Base-by-base conservation (phyloP, 2,888 invertebrate species). In the Exephanes ischioxanthus region DNA sequence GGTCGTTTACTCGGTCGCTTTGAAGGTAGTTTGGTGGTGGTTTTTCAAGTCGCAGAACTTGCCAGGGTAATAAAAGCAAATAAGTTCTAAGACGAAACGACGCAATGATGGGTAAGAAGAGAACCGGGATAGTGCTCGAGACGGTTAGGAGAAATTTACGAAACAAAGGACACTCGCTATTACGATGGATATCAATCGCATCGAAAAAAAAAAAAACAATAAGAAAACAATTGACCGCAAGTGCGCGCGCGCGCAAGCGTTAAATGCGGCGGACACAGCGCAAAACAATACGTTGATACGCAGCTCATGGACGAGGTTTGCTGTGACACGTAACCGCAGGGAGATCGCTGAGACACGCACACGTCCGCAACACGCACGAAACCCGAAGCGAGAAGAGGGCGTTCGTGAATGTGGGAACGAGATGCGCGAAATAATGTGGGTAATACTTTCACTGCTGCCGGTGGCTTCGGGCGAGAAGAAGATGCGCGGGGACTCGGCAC, bases 361-460 rank as follows among this genome's bases (percentile, higher is more conserved):
- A n/a, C 16, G 30, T 16, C 19, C 6, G 26, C 14, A 48, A 71
- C 37, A 66, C 53, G 48, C 53, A 72, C 66, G 58, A 19, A 51
- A 19, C 45, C 11, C 16, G 19, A 37, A 33, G 55, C 41, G 45
- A 48, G 75, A 22, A 14, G 53, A 14, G 22, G 22, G 51, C 30
- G 67, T 66, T 33, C 45, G 63, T 79, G 78, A 70, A 70, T 70
- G 78, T 80, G 85, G 80, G 85, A 85, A 81, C 73, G 45, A 68
- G 79, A 82, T 70, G 75, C 41, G 79, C 75, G 75, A 55, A 85
- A 85, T 85, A 79, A 85, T 80, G 76, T 63, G 51, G 58, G 26
- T 79, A 61, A 76, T 70, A 85, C 85, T 85, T 85, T 85, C 85
- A 85, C 85, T 82, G 79, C 58, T 71, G 68, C 45, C 45, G 53